Base-by-base conservation (phyloP, 2,888 invertebrate species). In the Rhopalosiphum nymphaeae region DNA sequence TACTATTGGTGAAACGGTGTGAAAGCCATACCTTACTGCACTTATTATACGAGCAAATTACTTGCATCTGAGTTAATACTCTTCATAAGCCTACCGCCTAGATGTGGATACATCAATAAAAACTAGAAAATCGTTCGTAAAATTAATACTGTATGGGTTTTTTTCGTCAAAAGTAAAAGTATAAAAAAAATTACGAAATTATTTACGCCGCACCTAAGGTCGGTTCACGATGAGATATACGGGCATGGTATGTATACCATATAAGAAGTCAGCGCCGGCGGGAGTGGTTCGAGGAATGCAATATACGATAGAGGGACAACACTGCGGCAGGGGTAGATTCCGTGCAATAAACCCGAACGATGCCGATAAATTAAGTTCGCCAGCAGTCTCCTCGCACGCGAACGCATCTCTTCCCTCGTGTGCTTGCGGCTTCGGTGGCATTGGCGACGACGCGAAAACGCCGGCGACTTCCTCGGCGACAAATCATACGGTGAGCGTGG, bases 321-420 rank as follows among this genome's bases (percentile, higher is more conserved):
- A 49, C 5, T 13, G 84, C 42, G 84, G 21, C 29, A 11, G 25
- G 61, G 49, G 42, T 26, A n/a, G 93, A 87, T 46, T 49, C 36
- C 86, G 49, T 86, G 93, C 93, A 90, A 94, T 94, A 94, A 94
- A 94, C 93, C 93, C 93, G 85, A 94, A 90, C 93, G 93, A 85
- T 56, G 93, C 89, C 93, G 44, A 94, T 94, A 94, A 94, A 94
- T 94, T 94, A 90, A 94, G 86, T 86, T 84, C 61, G 93, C 78
- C 93, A 53, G 92, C 85, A 85, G 92, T 92, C 86, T 61, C 42
- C 42, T 78, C 85, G 53, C 56, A 10, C 91, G 84, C 36, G n/a
- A 46, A 5, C 44, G 36, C 46, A 26, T 57, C 11, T 86, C 25
- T 61, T 44, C 29, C 29, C 53, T 46, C 87, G n/a, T 36, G 56